These are phyloP conservation scores for Sylvia borin DNA, from an alignment of 2,797 vertebrate species.

Conservation along the genomic window DNA sequence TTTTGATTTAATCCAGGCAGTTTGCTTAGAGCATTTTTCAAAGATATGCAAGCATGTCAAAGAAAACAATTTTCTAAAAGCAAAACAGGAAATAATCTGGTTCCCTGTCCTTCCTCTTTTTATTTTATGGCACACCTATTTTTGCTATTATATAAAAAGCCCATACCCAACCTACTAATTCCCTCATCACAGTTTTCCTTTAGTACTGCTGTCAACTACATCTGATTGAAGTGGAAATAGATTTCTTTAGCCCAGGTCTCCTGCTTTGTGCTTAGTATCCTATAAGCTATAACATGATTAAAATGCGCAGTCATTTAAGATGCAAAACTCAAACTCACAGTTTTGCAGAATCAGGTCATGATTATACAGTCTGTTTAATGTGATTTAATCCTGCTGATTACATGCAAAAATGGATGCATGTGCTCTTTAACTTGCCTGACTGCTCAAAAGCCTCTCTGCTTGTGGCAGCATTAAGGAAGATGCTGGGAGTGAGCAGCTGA, in stretches of 20 bases:
- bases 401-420: not conserved
- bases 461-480: not conserved
- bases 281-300: not conserved
- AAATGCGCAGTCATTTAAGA: not conserved
- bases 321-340: not conserved
- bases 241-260: not conserved
- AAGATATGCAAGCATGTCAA: not conserved
- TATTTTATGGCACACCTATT: not conserved
- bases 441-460: not conserved
- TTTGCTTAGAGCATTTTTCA: not conserved
- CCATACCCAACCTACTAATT: not conserved
- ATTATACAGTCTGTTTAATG: constrained; percentile 18
- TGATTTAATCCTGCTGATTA: constrained; percentile 44
- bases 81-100: constrained; percentile 12
- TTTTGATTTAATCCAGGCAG: not conserved
- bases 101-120: not conserved
- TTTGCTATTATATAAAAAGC: not conserved
- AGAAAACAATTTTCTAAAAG: constrained; percentile 2
- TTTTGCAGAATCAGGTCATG: constrained; percentile 41
- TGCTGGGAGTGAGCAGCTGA: not conserved
- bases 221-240: not conserved
- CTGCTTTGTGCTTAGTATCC: not conserved
- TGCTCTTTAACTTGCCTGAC: not conserved
- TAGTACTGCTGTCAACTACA: not conserved
- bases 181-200: not conserved